These are phyloP conservation scores for Holacanthus passer DNA, from an alignment of 2,113 vertebrate species.

Conservation along the genomic window DNA sequence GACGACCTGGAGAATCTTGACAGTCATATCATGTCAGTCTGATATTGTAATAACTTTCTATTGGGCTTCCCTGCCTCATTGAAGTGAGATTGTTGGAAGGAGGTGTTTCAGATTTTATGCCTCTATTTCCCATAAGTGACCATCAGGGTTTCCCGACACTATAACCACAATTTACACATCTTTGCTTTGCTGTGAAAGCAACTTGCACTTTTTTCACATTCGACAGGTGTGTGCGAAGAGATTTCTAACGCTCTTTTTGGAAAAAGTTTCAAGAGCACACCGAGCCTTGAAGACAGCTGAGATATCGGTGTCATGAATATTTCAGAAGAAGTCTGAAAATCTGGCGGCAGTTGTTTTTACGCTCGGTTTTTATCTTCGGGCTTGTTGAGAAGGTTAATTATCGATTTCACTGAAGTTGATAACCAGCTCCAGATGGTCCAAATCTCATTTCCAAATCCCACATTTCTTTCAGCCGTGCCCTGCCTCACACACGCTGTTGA, in stretches of 20 bases:
- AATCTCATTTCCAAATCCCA: slow-evolving; percentile 18
- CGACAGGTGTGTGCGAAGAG: background rate
- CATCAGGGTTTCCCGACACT: slow-evolving; percentile 1
- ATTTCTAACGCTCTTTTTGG: slow-evolving; percentile 20
- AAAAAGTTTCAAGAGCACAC: slow-evolving; percentile 25
- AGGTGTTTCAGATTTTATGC: background rate
- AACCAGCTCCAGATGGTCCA: slow-evolving; percentile 36
- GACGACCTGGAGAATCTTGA: background rate
- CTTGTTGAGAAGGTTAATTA: slow-evolving; percentile 55
- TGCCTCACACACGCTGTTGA: slow-evolving; percentile 8
- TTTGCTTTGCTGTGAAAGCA: slow-evolving; percentile 16
- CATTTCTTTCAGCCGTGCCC: background rate
- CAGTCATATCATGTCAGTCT: background rate
- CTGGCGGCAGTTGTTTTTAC: slow-evolving; percentile 1
- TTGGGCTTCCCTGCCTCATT: background rate
- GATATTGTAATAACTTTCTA: background rate
- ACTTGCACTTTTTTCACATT: slow-evolving; percentile 1
- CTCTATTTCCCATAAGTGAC: background rate
- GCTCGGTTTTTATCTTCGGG: slow-evolving; percentile 27
- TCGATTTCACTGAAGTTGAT: slow-evolving; percentile 36
- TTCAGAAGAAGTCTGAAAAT: slow-evolving; percentile 42
- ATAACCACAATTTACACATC: background rate
- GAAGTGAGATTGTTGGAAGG: background rate
- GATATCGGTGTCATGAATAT: slow-evolving; percentile 37
- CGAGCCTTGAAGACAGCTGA: slow-evolving; percentile 30